These are phyloP conservation scores for Cancer borealis DNA, from an alignment of 2,888 invertebrate species.

Conservation along the genomic window DNA sequence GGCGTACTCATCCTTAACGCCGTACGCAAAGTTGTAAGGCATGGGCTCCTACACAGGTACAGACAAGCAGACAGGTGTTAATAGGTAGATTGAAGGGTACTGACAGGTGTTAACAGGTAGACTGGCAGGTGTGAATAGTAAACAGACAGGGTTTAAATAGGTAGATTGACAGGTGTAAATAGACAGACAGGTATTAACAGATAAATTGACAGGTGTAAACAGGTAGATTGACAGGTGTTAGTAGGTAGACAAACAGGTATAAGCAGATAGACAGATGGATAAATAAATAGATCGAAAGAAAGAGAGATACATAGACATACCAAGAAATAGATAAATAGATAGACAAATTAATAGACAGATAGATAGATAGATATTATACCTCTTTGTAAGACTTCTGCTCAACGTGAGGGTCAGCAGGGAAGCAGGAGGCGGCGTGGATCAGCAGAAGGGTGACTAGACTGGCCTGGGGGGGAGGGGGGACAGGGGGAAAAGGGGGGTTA, in stretches of 20 bases:
- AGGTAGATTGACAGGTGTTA: background rate
- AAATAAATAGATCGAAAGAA: background rate
- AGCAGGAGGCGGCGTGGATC: background rate
- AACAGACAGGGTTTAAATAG: background rate
- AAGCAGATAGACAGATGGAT: background rate
- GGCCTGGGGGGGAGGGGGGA: background rate
- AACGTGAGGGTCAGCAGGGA: background rate
- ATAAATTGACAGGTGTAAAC: background rate
- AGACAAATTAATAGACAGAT: background rate
- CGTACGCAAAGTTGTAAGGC: slow-evolving; percentile 85
- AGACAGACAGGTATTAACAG: background rate
- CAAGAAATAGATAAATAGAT: background rate
- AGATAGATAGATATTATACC: background rate
- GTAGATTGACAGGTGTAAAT: background rate
- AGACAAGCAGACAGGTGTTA: background rate
- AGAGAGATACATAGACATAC: background rate
- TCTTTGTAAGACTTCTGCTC: background rate
- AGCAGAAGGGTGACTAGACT: background rate
- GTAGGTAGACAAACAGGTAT: background rate
- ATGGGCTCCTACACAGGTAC: slow-evolving; percentile 78
- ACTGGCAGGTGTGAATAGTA: background rate
- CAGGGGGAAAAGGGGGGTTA: background rate
- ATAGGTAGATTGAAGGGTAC: background rate
- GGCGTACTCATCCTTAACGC: slow-evolving; percentile 84
- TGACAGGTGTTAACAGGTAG: background rate